Base-by-base conservation (phyloP, 2,113 vertebrate genomes). In the Cyprinodon variegatus region DNA sequence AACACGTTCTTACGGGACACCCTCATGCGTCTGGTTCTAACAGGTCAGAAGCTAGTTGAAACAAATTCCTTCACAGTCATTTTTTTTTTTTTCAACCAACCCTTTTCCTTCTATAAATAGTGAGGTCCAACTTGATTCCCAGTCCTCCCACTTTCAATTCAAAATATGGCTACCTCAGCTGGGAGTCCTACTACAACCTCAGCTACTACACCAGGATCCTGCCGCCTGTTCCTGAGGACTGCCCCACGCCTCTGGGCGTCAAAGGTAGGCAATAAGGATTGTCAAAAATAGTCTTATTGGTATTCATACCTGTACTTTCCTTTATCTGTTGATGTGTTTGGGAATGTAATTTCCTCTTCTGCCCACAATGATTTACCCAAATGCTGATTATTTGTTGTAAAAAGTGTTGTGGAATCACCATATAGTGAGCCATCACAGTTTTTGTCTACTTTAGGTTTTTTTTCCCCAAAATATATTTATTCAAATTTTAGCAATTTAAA, bases 91-190 rank as follows among this genome's bases (percentile, higher is more conserved):
- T 20, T 37, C 39, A n/a, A 45, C 29, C 72, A 14, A 61, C 1
- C 66, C 14, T 37, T 36, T n/a, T 20, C 48, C 71, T 59, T 68
- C 39, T 66, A 4, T 74, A 14, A 87, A 88, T 61, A 99, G 98
- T 89, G 20, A 95, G 98, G 17, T 88, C 96, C 84, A 96, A 92
- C 69, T 92, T 97, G 46, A 96, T 99, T 76, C 97, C 98, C 70
- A 98, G 93, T 45, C 98, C 98, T 17, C 98, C 97, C 1, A 99
- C 97, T 5, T 99, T 93, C 92, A 99, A 99, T 88, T 94, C 94
- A 0, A 95, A 94, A 1, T 94, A 99, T 0, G 90, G 90, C 73
- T 99, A 99, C 92, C 91, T 99, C 90, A 98, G 92, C 93, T 99
- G 98, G 98, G 98, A 99, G 71, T 91, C 97, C 22, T 98, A 97